Base-by-base conservation (phyloP, 2,797 vertebrate species). In the Epinephelus coioides region DNA sequence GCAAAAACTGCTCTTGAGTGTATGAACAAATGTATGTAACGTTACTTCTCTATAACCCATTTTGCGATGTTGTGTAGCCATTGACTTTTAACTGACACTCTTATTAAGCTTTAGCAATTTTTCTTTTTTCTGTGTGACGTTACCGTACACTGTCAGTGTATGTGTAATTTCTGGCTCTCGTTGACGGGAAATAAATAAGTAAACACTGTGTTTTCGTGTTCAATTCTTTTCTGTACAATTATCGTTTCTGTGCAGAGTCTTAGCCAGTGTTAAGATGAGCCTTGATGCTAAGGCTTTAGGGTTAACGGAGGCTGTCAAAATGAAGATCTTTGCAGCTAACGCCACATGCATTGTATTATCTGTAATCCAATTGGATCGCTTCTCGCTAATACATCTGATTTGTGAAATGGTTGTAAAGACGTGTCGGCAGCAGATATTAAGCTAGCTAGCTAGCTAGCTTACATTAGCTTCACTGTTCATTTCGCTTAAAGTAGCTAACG, bases 401-500 rank as follows among this genome's bases (percentile, higher is more conserved):
- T 10, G 55, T 1, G 3, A 14, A 25, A 53, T 23, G 6, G 5
- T 10, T 53, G 21, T 12, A 14, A 67, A 11, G 1, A 60, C 72
- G 6, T 64, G 23, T 50, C 73, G 46, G 60, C 49, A 76, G 65
- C 8, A 78, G 38, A 19, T 25, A 64, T 27, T 50, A 79, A 46
- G 47, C 54, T 76, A 71, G 9, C 85, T 76, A 82, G 34, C 34
- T 13, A 82, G 34, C 34, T 13, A 13, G 81, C 85, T 77, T 82
- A 79, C 57, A 11, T 46, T 67, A 73, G 84, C 69, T 54, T 72
- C 27, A 21, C 57, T 15, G 14, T 5, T 4, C 4, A 47, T 47
- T 75, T 88, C 87, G 83, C 88, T 78, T 5, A 12, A 38, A 34
- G 64, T 34, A 67, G 83, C 82, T 89, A 79, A 50, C 59, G 43